Evolutionary conservation across 2,888 invertebrate species (phyloP).

Genomic region (Drosophila ezoana): DNA sequence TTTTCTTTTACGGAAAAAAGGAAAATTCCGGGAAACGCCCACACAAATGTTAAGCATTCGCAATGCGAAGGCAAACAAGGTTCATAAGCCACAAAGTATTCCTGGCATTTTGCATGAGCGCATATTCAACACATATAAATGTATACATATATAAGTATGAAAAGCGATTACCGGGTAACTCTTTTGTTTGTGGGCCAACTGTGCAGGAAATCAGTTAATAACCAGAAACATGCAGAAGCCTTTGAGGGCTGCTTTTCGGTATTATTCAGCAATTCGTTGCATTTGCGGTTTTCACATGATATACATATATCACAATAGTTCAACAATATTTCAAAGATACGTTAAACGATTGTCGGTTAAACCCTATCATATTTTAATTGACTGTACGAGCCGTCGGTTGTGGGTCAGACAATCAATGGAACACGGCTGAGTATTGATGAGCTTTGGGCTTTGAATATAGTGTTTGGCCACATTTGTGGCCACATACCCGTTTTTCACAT

Average conservation of each 20-base stretch:
- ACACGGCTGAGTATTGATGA: conserved; percentile 10
- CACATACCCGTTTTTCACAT: not conserved
- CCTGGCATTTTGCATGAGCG: conserved; percentile 4
- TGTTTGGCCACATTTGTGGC: not conserved
- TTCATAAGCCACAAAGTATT: not conserved
- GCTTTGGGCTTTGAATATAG: not conserved
- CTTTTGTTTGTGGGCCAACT: no score
- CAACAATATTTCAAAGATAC: not conserved
- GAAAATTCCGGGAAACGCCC: no score
- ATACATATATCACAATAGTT: conserved; percentile 2
- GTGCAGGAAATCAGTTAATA: no score
- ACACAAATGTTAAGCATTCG: no score
- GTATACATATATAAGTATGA: no score
- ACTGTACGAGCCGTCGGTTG: not conserved
- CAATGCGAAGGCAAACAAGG: no score
- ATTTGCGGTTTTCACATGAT: no score
- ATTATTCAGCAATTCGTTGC: no score
- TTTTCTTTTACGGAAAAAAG: no score
- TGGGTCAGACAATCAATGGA: not conserved
- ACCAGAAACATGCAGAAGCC: no score
- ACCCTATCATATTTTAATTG: not conserved
- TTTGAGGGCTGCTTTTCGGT: no score
- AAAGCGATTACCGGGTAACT: no score
- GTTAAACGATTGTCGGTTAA: not conserved
- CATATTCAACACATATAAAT: not conserved